Evolutionary conservation across 2,888 invertebrate genomes (phyloP).

Genomic region (Harpalus rufipes): DNA sequence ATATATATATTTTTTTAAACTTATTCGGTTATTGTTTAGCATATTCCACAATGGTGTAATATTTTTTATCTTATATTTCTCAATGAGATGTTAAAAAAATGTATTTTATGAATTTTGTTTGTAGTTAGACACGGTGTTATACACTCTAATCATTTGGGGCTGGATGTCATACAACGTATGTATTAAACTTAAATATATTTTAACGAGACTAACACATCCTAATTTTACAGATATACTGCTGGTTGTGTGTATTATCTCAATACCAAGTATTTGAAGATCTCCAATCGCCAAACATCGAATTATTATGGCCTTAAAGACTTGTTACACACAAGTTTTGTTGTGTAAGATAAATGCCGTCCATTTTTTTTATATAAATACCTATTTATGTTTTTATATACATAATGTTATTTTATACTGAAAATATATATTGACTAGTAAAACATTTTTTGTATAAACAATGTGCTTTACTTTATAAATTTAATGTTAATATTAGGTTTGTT

Average conservation of each 20-base stretch:
- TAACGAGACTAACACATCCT: background rate
- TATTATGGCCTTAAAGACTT: slow-evolving; percentile 81
- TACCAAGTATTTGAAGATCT: slow-evolving; percentile 89
- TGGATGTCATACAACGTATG: slow-evolving; percentile 94
- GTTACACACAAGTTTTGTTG: background rate
- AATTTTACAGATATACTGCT: slow-evolving; percentile 88
- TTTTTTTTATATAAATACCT: slow-evolving; percentile 31
- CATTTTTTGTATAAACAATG: background rate
- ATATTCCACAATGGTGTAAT: too few species aligned
- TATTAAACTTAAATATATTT: slow-evolving; percentile 69
- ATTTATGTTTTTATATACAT: slow-evolving; percentile 39
- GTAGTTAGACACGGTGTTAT: slow-evolving; percentile 89
- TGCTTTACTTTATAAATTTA: background rate
- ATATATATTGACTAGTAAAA: slow-evolving; percentile 27
- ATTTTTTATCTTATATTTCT: too few species aligned
- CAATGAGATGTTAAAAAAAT: too few species aligned
- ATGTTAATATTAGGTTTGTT: background rate
- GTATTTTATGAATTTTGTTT: slow-evolving; percentile 1
- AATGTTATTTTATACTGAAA: slow-evolving; percentile 37
- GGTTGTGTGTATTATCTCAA: slow-evolving; percentile 91
- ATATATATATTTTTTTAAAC: too few species aligned
- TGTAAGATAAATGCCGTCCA: slow-evolving; percentile 30
- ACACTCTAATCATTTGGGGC: slow-evolving; percentile 86
- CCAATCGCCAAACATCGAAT: slow-evolving; percentile 93
- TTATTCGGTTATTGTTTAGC: too few species aligned